Evolutionary conservation across 2,113 vertebrate genomes (phyloP).

Genomic region (mouse (Mus musculus)): DNA sequence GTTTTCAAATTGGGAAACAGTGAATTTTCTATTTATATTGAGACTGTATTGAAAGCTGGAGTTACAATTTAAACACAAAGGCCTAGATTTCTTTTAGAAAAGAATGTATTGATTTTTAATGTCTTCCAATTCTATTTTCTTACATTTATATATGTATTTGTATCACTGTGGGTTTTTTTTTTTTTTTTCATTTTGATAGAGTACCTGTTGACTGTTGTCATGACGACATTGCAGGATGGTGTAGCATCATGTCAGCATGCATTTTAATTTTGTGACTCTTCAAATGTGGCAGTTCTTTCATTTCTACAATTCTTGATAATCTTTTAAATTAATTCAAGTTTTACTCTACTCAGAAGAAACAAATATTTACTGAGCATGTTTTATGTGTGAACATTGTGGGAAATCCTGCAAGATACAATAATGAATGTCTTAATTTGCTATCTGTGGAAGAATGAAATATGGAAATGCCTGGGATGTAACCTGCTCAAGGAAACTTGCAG

Average conservation of each 20-base stretch:
- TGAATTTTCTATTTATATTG: neutral
- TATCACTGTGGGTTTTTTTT: neutral
- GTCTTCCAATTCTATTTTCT: neutral
- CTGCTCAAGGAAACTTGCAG: neutral
- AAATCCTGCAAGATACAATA: neutral
- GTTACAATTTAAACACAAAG: constrained; percentile 43
- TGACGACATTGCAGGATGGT: neutral
- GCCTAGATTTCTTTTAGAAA: constrained; percentile 57
- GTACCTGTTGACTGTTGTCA: neutral
- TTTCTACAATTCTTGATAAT: neutral
- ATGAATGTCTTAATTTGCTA: neutral
- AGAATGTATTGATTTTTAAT: constrained; percentile 36
- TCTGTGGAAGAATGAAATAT: neutral
- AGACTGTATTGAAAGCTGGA: constrained; percentile 38
- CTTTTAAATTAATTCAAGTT: constrained; percentile 4
- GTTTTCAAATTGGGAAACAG: constrained; percentile 15
- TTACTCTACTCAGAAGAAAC: constrained; percentile 32
- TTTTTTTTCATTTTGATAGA: constrained; percentile 9
- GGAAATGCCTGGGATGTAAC: neutral
- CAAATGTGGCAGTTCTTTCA: constrained; percentile 9
- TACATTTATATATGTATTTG: constrained; percentile 28
- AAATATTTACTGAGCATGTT: neutral
- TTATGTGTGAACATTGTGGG: neutral
- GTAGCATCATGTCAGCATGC: neutral
- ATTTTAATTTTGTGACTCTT: constrained; percentile 2